Percentiles rank a stretch among this genome's conserved stretches.
Evolutionary conservation across 2,113 vertebrate species (phyloP).

Genomic region (Istiophorus platypterus): DNA sequence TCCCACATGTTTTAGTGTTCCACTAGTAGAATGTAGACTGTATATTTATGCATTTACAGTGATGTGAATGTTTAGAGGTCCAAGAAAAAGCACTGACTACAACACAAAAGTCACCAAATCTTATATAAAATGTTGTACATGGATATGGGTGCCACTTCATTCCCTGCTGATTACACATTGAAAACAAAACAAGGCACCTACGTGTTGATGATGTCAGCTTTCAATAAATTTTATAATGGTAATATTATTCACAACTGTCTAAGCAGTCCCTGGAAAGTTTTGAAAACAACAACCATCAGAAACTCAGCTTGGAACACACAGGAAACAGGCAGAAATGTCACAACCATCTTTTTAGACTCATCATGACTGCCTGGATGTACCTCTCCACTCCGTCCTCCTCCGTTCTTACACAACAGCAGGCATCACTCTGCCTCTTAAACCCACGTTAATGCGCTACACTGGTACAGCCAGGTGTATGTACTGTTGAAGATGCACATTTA

Average conservation of each 20-base stretch:
- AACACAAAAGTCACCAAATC: too few species aligned
- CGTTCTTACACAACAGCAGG: conserved; percentile 62
- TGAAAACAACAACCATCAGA: background rate
- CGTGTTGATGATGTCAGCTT: background rate
- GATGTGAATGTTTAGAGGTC: too few species aligned
- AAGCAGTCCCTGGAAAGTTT: background rate
- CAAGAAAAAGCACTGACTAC: too few species aligned
- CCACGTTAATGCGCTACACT: conserved; percentile 51
- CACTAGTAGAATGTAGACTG: too few species aligned
- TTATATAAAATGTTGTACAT: too few species aligned
- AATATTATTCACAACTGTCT: background rate
- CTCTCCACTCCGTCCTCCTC: conserved; percentile 60
- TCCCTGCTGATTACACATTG: too few species aligned
- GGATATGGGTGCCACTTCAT: too few species aligned
- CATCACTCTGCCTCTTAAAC: conserved; percentile 55
- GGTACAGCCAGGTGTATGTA: conserved; percentile 35
- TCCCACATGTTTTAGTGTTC: too few species aligned
- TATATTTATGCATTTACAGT: too few species aligned
- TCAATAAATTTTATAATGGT: too few species aligned
- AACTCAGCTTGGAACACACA: background rate
- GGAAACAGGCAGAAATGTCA: conserved; percentile 15
- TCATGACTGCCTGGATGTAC: conserved; percentile 29
- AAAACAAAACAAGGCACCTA: too few species aligned
- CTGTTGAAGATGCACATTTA: conserved; percentile 44
- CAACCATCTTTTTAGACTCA: conserved; percentile 20